These are phyloP conservation scores for Athalia cordata DNA, from an alignment of 2,888 invertebrate genomes.

Conservation along the genomic window DNA sequence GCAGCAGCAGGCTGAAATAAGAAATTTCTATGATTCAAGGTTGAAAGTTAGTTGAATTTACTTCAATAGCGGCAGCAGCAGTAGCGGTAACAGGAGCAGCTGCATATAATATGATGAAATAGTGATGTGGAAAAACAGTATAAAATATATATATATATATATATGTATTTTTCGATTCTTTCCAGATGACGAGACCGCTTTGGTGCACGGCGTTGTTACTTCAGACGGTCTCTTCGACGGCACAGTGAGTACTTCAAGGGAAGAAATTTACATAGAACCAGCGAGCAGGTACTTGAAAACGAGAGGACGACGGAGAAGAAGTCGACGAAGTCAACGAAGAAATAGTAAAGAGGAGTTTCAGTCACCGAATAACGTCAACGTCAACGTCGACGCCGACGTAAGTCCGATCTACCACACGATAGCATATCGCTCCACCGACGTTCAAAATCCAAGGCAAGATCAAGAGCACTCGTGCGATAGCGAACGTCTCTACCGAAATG, in stretches of 20 bases:
- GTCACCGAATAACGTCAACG: constrained; percentile 32
- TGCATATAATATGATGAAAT: no score
- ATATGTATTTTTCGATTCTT: constrained; percentile 56
- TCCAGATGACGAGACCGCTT: constrained; percentile 86
- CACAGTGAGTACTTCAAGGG: constrained; percentile 83
- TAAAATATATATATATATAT: neutral
- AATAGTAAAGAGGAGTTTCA: constrained; percentile 41
- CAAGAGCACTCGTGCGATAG: constrained; percentile 65
- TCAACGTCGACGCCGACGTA: constrained; percentile 50
- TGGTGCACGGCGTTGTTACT: constrained; percentile 89
- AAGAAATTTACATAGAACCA: constrained; percentile 90
- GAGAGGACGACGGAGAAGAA: constrained; percentile 50
- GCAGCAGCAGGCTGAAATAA: no score
- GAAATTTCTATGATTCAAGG: no score
- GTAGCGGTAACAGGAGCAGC: no score
- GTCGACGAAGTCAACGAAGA: no score
- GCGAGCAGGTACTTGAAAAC: constrained; percentile 78
- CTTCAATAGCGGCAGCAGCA: no score
- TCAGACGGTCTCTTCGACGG: constrained; percentile 92
- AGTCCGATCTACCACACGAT: constrained; percentile 81
- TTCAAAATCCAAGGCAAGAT: constrained; percentile 67
- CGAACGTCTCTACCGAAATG: constrained; percentile 65
- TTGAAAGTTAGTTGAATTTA: no score
- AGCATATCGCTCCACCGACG: constrained; percentile 87
- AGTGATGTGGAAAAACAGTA: neutral